Evolutionary conservation across 2,888 invertebrate genomes (phyloP).

Genomic region (Seira ritae): DNA sequence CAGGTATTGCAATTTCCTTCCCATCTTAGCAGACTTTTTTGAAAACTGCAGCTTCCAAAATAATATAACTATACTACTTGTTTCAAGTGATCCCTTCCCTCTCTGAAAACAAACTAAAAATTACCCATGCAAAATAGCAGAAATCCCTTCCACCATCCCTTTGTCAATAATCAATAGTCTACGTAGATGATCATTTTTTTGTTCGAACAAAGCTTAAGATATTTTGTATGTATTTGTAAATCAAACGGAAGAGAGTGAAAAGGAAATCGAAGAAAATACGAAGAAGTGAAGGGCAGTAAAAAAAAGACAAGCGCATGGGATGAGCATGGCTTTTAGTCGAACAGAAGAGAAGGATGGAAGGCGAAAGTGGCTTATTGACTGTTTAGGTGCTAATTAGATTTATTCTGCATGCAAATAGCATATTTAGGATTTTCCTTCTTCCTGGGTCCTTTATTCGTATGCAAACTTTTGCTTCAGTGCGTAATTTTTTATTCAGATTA

Average conservation of each 20-base stretch:
- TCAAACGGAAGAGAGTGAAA: conserved; percentile 56
- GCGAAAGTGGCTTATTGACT: conserved; percentile 63
- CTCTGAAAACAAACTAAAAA: conserved; percentile 43
- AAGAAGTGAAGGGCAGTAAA: too few species aligned
- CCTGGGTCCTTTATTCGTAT: too few species aligned
- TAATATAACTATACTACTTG: neutral
- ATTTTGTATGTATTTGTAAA: neutral
- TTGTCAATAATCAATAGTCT: too few species aligned
- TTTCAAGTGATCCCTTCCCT: conserved; percentile 40
- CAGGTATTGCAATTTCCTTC: conserved; percentile 12
- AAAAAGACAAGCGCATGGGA: conserved; percentile 1
- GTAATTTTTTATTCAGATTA: too few species aligned
- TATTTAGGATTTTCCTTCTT: conserved; percentile 21
- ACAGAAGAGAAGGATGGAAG: conserved; percentile 28
- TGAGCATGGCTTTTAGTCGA: neutral
- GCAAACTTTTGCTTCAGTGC: too few species aligned
- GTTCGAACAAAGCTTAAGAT: neutral
- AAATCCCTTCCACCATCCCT: too few species aligned
- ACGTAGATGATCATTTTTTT: too few species aligned
- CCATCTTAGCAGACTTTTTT: conserved; percentile 37
- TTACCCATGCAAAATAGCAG: too few species aligned
- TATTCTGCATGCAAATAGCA: conserved; percentile 56
- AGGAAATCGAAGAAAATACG: conserved; percentile 41
- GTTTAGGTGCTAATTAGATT: conserved; percentile 66
- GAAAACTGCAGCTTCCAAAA: conserved; percentile 18